Conservation (phyloP, 2,797 vertebrate genomes). For the Cossypha polioptera region DNA sequence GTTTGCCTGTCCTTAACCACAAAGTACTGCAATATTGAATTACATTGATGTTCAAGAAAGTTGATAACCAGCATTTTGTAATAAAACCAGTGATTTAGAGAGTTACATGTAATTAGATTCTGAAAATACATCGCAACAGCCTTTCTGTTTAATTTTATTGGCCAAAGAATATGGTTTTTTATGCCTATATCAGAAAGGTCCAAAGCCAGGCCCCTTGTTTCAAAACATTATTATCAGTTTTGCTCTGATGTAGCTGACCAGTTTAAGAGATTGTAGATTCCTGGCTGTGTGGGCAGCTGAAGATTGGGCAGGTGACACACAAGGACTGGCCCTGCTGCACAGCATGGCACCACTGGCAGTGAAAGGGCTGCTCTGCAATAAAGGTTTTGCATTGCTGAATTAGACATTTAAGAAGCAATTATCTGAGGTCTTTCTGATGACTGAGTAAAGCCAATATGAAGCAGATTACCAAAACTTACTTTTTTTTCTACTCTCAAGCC, state of each 20-base stretch:
- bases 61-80: not conserved
- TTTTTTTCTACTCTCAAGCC: not conserved
- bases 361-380: not conserved
- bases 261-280: not conserved
- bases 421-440: not conserved
- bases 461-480: not conserved
- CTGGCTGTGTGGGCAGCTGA: not conserved
- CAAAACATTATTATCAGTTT: not conserved
- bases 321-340: not conserved
- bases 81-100: not conserved
- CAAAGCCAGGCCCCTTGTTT: not conserved
- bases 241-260: not conserved
- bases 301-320: not conserved
- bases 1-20: not conserved
- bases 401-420: not conserved
- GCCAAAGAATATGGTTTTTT: not conserved
- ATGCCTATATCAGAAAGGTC: not conserved
- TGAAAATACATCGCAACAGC: not conserved
- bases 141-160: not conserved
- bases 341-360: accelerated
- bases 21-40: not conserved
- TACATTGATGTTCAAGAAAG: not conserved
- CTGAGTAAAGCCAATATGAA: not conserved
- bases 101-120: not conserved
- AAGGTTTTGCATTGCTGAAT: not conserved